Percentiles rank a stretch among this genome's conserved stretches.
These are phyloP conservation scores for Leptinotarsa juncta DNA, from an alignment of 2,888 invertebrate genomes.

Conservation along the genomic window DNA sequence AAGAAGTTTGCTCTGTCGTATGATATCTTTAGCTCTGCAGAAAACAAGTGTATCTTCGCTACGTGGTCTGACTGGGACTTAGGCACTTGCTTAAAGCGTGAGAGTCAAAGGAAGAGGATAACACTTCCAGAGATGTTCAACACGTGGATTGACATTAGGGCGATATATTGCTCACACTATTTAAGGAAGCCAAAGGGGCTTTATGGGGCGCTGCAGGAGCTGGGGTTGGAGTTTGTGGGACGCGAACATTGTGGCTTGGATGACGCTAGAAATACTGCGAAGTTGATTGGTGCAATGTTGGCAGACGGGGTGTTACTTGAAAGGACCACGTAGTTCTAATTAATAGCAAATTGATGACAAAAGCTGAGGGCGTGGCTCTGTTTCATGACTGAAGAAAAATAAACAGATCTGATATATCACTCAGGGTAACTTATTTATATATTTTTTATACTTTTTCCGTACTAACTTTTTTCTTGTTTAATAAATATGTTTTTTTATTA, in stretches of 20 bases:
- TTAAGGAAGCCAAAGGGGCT: constrained; percentile 68
- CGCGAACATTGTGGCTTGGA: constrained; percentile 72
- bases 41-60: constrained; percentile 66
- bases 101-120: constrained; percentile 71
- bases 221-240: constrained; percentile 72
- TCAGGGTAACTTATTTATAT: too few species aligned
- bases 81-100: constrained; percentile 70
- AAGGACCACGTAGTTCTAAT: constrained; percentile 60
- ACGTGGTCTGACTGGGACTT: constrained; percentile 77
- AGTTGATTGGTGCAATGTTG: constrained; percentile 70
- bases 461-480: too few species aligned
- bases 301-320: constrained; percentile 69
- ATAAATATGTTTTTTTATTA: too few species aligned
- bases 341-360: not conserved
- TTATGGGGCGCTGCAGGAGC: constrained; percentile 69
- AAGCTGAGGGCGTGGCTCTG: too few species aligned
- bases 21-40: constrained; percentile 50
- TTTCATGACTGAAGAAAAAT: too few species aligned
- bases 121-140: constrained; percentile 68
- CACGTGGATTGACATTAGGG: constrained; percentile 72
- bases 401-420: too few species aligned
- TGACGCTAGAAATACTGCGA: constrained; percentile 73
- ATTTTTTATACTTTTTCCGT: too few species aligned
- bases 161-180: constrained; percentile 70
- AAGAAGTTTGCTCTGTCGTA: constrained; percentile 64